A percentile compares a stretch with the other conserved stretches of the same genome.
These are phyloP conservation scores for Tetragonula carbonaria DNA, from an alignment of 2,888 invertebrate genomes.

Conservation along the genomic window DNA sequence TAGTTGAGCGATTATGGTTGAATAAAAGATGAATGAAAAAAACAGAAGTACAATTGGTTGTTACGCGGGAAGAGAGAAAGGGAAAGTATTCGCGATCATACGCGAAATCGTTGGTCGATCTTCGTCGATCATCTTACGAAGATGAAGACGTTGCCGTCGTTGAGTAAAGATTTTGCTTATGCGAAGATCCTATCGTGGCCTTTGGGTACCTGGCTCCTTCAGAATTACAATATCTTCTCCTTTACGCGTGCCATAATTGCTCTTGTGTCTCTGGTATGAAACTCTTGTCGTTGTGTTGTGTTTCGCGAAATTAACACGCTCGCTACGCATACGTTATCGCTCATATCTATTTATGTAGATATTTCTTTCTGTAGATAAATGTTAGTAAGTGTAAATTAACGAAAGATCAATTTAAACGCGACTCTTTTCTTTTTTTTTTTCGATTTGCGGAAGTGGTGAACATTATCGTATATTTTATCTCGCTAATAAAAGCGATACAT, in stretches of 20 bases:
- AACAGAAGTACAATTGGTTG: neutral
- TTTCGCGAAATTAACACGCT: neutral
- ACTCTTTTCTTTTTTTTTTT: no score
- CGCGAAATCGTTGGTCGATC: neutral
- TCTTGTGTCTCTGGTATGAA: constrained; percentile 6
- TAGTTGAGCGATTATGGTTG: neutral
- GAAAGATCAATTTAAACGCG: no score
- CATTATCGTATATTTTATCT: neutral
- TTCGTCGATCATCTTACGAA: neutral
- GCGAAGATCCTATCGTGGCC: constrained; percentile 40
- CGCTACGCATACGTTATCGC: no score
- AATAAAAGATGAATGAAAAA: neutral
- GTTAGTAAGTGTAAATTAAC: no score
- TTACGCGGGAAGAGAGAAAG: neutral
- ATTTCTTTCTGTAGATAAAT: no score
- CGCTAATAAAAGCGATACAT: neutral
- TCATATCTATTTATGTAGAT: no score
- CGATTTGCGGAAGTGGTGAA: constrained; percentile 22
- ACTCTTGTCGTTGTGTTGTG: neutral
- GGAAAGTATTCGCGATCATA: neutral
- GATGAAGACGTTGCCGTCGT: neutral
- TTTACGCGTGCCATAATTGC: neutral
- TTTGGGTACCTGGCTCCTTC: constrained; percentile 37
- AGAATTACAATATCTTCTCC: neutral
- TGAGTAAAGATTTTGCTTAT: constrained; percentile 29